Percentiles rank a stretch among this genome's conserved stretches.
Evolutionary conservation across 2,797 vertebrate genomes (phyloP).

Genomic region (Syndactyla subalaris): DNA sequence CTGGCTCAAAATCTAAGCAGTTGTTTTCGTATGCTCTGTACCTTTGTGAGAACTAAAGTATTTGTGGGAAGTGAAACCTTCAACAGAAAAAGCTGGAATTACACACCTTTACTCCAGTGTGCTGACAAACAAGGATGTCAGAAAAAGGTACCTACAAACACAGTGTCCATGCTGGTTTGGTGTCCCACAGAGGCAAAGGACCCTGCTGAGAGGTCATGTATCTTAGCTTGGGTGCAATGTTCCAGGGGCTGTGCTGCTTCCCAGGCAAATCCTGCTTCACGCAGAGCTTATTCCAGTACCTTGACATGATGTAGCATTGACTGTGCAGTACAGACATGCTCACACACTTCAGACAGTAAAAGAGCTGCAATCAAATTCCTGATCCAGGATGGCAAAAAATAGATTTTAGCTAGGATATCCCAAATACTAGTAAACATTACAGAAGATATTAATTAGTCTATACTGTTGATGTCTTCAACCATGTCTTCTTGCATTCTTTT

Average conservation of each 20-base stretch:
- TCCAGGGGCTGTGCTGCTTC: accelerated
- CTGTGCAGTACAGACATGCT: background rate
- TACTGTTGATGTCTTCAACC: background rate
- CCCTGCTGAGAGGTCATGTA: background rate
- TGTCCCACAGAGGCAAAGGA: accelerated
- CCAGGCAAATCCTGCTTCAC: background rate
- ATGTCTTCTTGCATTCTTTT: background rate
- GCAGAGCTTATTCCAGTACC: background rate
- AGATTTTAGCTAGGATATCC: background rate
- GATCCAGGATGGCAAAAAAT: background rate
- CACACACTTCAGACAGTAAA: background rate
- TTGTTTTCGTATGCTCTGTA: background rate
- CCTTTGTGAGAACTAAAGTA: background rate
- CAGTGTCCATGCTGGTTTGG: background rate
- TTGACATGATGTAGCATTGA: background rate
- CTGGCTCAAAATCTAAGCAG: background rate
- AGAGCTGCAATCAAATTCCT: background rate
- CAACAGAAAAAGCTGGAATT: background rate
- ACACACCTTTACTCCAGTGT: background rate
- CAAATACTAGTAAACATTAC: background rate
- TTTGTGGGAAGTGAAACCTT: background rate
- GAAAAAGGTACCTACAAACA: background rate
- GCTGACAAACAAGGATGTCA: background rate
- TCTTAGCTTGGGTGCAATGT: background rate
- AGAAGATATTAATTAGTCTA: background rate